Base-by-base conservation (phyloP, 2,113 vertebrate species). In the Sigmodon hispidus region DNA sequence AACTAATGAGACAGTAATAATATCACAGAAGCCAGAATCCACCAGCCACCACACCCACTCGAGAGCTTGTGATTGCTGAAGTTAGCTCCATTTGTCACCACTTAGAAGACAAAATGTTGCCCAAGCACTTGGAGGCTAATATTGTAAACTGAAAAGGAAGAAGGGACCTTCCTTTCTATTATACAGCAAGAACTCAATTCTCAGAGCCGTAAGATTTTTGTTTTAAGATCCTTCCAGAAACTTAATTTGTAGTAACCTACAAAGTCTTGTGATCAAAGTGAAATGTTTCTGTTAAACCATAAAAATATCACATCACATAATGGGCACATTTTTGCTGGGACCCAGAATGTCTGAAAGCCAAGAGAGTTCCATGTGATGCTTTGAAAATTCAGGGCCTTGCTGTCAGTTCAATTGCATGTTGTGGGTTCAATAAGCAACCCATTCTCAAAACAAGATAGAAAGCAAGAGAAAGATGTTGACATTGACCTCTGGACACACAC, bases 171-270 rank as follows among this genome's bases (percentile, higher is more conserved):
- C 26, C 16, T 24, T 88, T 40, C 19, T 15, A 13, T 43, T 65
- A 22, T 19, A 70, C 48, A 3, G 11, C 87, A 9, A 94, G 2
- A 86, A 75, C 34, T 10, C 36, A 85, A 76, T 85, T 85, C 43
- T 96, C 31, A 55, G 52, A 24, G 5, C 63, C 48, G 26, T 73
- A 70, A 76, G 48, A 91, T 83, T 94, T 94, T 67, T 89, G 3
- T 93, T 89, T 92, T n/a, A 90, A 92, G 45, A 94, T 95, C 72
- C 92, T 94, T 67, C 77, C 89, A 91, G 55, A 90, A 88, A 52
- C 8, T 86, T 85, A 19, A 52, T 81, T 93, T 85, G 57, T 34
- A 80, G 87, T 67, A 91, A 87, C 50, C 72, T 52, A 80, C n/a
- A n/a, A n/a, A 80, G 40, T 55, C 72, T 89, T 94, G 26, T 84